These are phyloP conservation scores for Drosophila navojoa DNA, from an alignment of 1,140 invertebrate species.

Conservation along the genomic window DNA sequence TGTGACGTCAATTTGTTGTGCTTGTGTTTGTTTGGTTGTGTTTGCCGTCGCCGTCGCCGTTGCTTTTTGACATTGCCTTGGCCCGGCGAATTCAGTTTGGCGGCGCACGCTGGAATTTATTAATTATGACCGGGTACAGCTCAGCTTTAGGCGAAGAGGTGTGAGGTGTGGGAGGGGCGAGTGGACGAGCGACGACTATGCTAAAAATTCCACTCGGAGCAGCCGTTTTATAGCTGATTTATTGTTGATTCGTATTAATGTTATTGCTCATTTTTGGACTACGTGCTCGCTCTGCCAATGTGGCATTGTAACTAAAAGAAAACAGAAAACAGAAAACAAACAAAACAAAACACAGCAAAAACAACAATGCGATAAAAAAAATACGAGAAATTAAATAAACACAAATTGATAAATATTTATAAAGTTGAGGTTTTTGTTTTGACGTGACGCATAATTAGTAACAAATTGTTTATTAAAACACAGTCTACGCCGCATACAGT, in stretches of 20 bases:
- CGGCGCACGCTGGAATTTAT: conserved; percentile 80
- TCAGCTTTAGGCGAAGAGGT: conserved; percentile 25
- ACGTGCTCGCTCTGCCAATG: conserved; percentile 44
- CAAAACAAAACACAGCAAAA: conserved; percentile 15
- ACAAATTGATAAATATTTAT: conserved; percentile 75
- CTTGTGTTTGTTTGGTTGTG: conserved; percentile 42
- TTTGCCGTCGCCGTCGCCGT: conserved; percentile 20
- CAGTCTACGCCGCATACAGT: conserved; percentile 46
- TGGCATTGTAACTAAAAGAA: conserved; percentile 33
- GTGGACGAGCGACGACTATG: conserved; percentile 42
- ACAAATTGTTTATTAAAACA: conserved; percentile 55
- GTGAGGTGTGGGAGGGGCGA: neutral
- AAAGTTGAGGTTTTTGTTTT: conserved; percentile 68
- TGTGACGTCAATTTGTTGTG: conserved; percentile 79
- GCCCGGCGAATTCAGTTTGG: conserved; percentile 51
- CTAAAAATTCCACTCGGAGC: conserved; percentile 68
- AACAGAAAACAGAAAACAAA: conserved; percentile 10
- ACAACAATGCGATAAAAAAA: conserved; percentile 8
- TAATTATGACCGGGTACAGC: conserved; percentile 66
- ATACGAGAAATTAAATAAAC: conserved; percentile 1
- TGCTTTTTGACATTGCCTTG: conserved; percentile 44
- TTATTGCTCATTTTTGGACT: conserved; percentile 67
- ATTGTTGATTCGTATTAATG: conserved; percentile 73
- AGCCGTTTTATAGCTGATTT: conserved; percentile 72
- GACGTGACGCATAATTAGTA: conserved; percentile 74